Evolutionary conservation across 2,888 invertebrate genomes (phyloP).

Genomic region (Diachrysia chrysitis): DNA sequence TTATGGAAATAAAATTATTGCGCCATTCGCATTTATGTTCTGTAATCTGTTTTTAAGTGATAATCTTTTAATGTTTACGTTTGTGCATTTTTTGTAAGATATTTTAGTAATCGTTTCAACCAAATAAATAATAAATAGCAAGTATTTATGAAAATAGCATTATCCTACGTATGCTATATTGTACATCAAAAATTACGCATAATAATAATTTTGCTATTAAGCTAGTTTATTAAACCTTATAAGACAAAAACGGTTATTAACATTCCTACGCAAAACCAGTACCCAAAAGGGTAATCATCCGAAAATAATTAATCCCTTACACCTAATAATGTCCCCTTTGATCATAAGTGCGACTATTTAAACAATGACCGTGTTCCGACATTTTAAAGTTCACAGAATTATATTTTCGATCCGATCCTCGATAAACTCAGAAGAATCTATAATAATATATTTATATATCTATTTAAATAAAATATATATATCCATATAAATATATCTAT

Average conservation of each 20-base stretch:
- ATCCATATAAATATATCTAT: too few relatives aligned
- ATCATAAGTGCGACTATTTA: slow-evolving; percentile 22
- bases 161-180: too few relatives aligned
- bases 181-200: too few relatives aligned
- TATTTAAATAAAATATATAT: too few relatives aligned
- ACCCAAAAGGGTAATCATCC: slow-evolving; percentile 17
- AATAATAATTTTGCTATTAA: too few relatives aligned
- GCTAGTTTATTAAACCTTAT: neutral
- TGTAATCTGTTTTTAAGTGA: neutral
- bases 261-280: neutral
- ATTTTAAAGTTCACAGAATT: slow-evolving; percentile 50
- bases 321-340: slow-evolving; percentile 32
- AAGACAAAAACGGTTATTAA: neutral
- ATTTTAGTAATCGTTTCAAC: neutral
- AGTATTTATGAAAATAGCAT: too few relatives aligned
- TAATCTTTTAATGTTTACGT: neutral
- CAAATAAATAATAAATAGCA: neutral
- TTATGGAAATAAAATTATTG: slow-evolving; percentile 5
- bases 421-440: neutral
- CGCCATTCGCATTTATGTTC: neutral
- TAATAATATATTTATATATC: too few relatives aligned
- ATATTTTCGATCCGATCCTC: slow-evolving; percentile 26
- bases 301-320: slow-evolving; percentile 20
- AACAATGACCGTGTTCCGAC: slow-evolving; percentile 27
- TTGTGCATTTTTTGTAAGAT: neutral